Conservation (phyloP, 2,113 vertebrate species). For the Psilopsiagon aymara region DNA sequence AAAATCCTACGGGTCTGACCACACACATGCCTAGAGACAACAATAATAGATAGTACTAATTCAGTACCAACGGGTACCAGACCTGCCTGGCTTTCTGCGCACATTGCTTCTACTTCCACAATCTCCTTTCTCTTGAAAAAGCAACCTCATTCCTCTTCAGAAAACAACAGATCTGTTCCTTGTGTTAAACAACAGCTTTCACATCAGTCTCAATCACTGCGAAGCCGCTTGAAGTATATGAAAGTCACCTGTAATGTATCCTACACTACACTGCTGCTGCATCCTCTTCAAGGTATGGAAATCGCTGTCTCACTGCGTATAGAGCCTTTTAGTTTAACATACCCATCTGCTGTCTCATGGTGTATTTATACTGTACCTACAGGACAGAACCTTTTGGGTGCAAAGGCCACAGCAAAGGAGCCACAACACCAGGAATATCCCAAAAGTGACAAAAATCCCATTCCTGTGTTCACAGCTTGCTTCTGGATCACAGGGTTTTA, state of each 20-base stretch:
- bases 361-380: not conserved
- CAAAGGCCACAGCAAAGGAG: not conserved
- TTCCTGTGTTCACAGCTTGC: not conserved
- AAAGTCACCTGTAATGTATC: not conserved
- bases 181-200: not conserved
- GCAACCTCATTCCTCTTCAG: not conserved
- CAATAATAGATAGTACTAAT: not conserved
- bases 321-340: not conserved
- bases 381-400: not conserved
- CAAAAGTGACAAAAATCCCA: not conserved
- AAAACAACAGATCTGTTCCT: not conserved
- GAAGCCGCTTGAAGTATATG: not conserved
- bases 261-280: not conserved
- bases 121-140: not conserved
- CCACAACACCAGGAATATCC: not conserved
- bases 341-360: not conserved
- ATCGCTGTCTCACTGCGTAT: not conserved
- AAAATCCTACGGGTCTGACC: not conserved
- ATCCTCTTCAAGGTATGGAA: not conserved
- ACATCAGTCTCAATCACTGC: not conserved
- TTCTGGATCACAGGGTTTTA: not conserved
- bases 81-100: not conserved
- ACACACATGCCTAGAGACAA: not conserved
- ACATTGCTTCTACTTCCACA: not conserved
- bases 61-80: not conserved